Conservation (phyloP, 1,140 invertebrate species). For the Atta cephalotes region DNA sequence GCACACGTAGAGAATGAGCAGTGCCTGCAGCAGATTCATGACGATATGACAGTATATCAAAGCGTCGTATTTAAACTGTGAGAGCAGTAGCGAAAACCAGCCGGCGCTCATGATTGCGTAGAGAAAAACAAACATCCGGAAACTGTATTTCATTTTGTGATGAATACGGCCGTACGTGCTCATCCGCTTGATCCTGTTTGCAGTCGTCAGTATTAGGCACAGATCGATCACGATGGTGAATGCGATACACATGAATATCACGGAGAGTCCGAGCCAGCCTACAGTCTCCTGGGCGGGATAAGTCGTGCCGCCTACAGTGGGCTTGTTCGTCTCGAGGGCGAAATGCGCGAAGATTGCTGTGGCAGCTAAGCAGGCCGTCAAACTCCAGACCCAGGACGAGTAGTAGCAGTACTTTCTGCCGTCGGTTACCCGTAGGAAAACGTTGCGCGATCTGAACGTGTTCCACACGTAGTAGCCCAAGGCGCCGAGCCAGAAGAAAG, state of each 20-base stretch:
- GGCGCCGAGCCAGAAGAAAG: slow-evolving; percentile 94
- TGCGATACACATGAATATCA: slow-evolving; percentile 92
- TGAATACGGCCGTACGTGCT: slow-evolving; percentile 94
- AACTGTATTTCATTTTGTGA: slow-evolving; percentile 94
- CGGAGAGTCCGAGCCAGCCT: slow-evolving; percentile 92
- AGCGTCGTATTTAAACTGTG: slow-evolving; percentile 90
- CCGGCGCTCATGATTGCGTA: slow-evolving; percentile 90
- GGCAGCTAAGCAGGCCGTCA: slow-evolving; percentile 89
- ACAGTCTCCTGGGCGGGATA: slow-evolving; percentile 82
- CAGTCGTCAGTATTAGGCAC: slow-evolving; percentile 92
- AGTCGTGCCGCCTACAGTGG: slow-evolving; percentile 75
- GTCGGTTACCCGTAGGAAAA: slow-evolving; percentile 93
- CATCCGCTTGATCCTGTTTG: slow-evolving; percentile 92
- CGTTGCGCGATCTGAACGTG: slow-evolving; percentile 93
- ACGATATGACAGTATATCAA: slow-evolving; percentile 91
- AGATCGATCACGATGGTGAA: slow-evolving; percentile 92
- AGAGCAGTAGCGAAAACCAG: slow-evolving; percentile 91
- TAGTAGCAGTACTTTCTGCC: slow-evolving; percentile 95
- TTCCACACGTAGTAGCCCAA: slow-evolving; percentile 95
- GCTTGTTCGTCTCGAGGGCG: slow-evolving; percentile 90
- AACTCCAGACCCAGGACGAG: slow-evolving; percentile 92
- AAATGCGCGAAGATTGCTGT: slow-evolving; percentile 93
- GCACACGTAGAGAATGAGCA: slow-evolving; percentile 92
- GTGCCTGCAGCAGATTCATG: slow-evolving; percentile 90
- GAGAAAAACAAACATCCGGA: slow-evolving; percentile 92